Base-by-base conservation (phyloP, 1,140 invertebrate genomes). In the Melanaphis sacchari region DNA sequence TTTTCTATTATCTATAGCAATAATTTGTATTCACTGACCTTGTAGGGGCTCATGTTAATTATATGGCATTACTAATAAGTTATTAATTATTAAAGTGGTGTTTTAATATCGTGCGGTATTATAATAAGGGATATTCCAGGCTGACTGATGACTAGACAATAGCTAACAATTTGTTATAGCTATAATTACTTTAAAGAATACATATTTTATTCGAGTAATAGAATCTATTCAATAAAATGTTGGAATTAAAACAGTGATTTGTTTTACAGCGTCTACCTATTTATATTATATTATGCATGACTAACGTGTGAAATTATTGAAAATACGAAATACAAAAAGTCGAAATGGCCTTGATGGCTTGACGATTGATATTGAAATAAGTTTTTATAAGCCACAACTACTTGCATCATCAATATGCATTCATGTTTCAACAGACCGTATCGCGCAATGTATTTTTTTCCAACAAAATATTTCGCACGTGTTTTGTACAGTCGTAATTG, bases 351-450 rank as follows among this genome's bases (percentile, higher is more conserved):
- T 84, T 93, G 81, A 40, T 7, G 5, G 8, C 38, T 84, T 93
- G 91, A 52, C 36, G 6, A 31, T 93, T 93, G 90, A 82, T 91
- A 91, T 91, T 91, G 90, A 91, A 82, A 91, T 91, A 9, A 26
- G 31, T 91, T 81, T 91, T 82, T 82, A 9, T 91, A 46, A 91
- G 38, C 90, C 54, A 41, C 90, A 91, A 91, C 26, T 36, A 36
- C 38, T 91, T 91, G 43, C 59, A 82, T 81, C 90, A 91, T 38
- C 21, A 82, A 81, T 82, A 76, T n/a, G 59, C n/a, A 41, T 91
- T 82, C n/a, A 49, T 15, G n/a, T 92, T 82, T 92, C 49, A 93
- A 84, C 46, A 54, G 81, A 93, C 91, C 91, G 76, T 93, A 93
- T 91, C 90, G 38, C 31, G 41, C 49, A 91, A 38, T 81, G 43